Base-by-base conservation (phyloP, 1,140 invertebrate genomes). In the Aphis craccivora region DNA sequence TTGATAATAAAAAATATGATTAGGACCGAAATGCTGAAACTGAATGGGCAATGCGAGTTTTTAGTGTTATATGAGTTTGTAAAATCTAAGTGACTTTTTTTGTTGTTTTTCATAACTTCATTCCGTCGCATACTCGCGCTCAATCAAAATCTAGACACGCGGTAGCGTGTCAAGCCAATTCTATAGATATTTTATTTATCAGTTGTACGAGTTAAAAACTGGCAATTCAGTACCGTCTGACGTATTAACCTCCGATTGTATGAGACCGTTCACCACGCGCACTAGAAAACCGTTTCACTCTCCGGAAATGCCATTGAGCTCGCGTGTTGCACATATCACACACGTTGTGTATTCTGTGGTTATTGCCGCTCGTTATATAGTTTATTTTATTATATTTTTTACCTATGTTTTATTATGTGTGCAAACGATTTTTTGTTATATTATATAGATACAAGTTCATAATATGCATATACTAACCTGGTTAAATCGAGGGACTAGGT, bases 271-370 rank as follows among this genome's bases (percentile, higher is more conserved):
- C 60, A 18, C 60, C n/a, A 30, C 5, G 30, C 11, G 9, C 40
- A 6, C 37, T 25, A 89, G 35, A 89, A 89, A 89, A 43, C 20
- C 30, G 55, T 90, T 60, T n/a, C 14, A 5, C 22, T 84, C 91
- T 93, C 91, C 91, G 91, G 91, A 93, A 93, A 93, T 93, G 35
- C 91, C 91, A 86, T 86, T 90, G 40, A 22, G 51, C 48, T 86
- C 25, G 35, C 87, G 60, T 90, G 67, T 91, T n/a, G 45, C 45
- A 25, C 18, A 9, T 55, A 25, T 25, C 45, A 11, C 14, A 40
- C 53, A 90, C 55, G 53, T 90, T 60, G 40, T 67, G 37, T 18
- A 37, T 53, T 55, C 87, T 37, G 55, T 25, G 53, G 89, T 67
- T 90, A 90, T 90, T 88, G 35, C 35, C n/a, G 45, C n/a, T 88